phyloP scores from a whole-genome alignment of 35 echinoderm and acorn worm species.

The Strongylocentrotus purpuratus region DNA sequence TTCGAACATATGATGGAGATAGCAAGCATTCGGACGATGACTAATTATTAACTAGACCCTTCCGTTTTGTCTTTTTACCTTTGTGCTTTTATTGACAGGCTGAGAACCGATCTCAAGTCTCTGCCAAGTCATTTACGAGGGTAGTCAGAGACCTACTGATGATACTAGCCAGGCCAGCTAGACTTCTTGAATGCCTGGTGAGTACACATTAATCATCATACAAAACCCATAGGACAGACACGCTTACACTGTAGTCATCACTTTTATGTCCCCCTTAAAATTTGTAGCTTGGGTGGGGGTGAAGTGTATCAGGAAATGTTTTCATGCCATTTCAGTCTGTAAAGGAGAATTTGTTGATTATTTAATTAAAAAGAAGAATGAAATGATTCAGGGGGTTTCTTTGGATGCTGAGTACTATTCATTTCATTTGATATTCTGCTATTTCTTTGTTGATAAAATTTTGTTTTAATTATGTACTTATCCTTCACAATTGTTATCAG shows the following conservation, averaged over 20 bases:
- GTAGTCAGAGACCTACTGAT: slow-evolving; percentile 86
- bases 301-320: too few relatives aligned
- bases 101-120: slow-evolving; percentile 72
- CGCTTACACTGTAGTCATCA: background rate
- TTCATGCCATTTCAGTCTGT: too few relatives aligned
- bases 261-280: too few relatives aligned
- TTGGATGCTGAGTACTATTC: too few relatives aligned
- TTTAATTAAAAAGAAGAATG: too few relatives aligned
- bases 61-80: background rate
- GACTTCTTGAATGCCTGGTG: slow-evolving; percentile 96
- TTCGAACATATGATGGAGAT: background rate
- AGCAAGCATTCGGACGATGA: background rate
- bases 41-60: background rate
- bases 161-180: slow-evolving; percentile 91
- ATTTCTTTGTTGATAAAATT: too few relatives aligned
- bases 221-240: background rate
- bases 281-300: too few relatives aligned
- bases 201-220: slow-evolving; percentile 44
- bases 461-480: too few relatives aligned
- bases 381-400: too few relatives aligned
- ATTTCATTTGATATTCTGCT: too few relatives aligned
- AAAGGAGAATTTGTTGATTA: too few relatives aligned
- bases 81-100: slow-evolving; percentile 56
- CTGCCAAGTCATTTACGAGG: slow-evolving; percentile 85
- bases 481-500: too few relatives aligned